These are phyloP conservation scores for Dipodomys spectabilis DNA, from an alignment of 2,113 vertebrate species.

Conservation along the genomic window DNA sequence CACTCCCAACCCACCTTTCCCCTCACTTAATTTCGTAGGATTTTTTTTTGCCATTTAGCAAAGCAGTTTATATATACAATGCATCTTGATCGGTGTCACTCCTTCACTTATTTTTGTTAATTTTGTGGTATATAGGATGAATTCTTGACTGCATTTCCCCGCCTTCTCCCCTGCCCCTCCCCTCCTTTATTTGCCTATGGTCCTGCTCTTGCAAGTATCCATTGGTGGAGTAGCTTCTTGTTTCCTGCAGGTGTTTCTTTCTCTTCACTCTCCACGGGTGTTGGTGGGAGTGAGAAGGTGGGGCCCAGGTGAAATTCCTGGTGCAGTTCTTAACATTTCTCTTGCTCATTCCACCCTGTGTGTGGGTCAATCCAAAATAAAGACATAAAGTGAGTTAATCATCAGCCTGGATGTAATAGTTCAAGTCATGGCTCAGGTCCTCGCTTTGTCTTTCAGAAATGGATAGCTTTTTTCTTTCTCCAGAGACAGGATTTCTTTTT, in stretches of 20 bases:
- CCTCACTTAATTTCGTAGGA: too few relatives aligned
- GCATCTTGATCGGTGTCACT: too few relatives aligned
- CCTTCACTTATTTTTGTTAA: too few relatives aligned
- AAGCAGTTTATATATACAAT: too few relatives aligned
- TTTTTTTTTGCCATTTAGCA: too few relatives aligned
- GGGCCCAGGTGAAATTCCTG: background rate
- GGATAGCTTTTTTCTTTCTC: constrained; percentile 63
- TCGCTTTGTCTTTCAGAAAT: background rate
- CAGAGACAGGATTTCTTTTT: constrained; percentile 76
- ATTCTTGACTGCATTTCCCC: too few relatives aligned
- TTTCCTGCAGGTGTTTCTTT: background rate
- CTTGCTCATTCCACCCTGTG: background rate
- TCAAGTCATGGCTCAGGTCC: constrained; percentile 62
- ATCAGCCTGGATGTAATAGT: constrained; percentile 25
- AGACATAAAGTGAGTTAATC: constrained; percentile 63
- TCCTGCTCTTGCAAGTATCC: too few relatives aligned
- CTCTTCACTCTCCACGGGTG: background rate
- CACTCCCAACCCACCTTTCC: too few relatives aligned
- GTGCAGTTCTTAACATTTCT: background rate
- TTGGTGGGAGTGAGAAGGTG: background rate
- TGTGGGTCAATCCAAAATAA: background rate
- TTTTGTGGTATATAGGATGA: too few relatives aligned
- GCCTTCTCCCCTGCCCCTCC: too few relatives aligned
- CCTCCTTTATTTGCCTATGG: background rate
- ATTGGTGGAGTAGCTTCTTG: background rate